Base-by-base conservation (phyloP, 1,140 invertebrate genomes). In the Nautilus pompilius region DNA sequence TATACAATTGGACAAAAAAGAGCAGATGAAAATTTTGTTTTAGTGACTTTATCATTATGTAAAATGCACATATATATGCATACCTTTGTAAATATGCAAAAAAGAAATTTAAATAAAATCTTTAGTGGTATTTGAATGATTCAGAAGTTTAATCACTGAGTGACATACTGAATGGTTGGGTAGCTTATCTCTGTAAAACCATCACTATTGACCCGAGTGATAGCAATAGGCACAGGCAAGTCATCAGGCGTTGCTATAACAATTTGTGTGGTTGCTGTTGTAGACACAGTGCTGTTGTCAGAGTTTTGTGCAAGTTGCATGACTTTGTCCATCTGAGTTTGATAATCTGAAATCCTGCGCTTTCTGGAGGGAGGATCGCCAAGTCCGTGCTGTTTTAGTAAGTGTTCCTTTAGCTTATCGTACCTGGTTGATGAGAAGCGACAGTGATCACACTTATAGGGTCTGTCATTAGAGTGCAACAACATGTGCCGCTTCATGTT, bases 331-430 rank as follows among this genome's bases (percentile, higher is more conserved):
- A 10, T 53, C 3, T 13, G 17, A 5, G 29, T 62, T 17, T 64
- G 60, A 62, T 65, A 69, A 30, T 67, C 65, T n/a, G 56, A 33
- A 10, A 69, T 54, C 22, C 66, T 54, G 20, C 56, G 53, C 49
- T 62, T 69, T 36, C 67, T 70, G 5, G 59, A 66, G 10, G 74
- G 70, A 8, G 60, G 51, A 29, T 70, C 62, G n/a, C 76, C 76
- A 36, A 68, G 60, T 29, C 67, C 67, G 58, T 80, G 78, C 61
- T 71, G 65, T 54, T 77, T 78, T n/a, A 69, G 58, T 32, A 72
- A 55, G 66, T 87, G 86, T 48, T 85, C 84, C 59, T 86, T 86
- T 28, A 87, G 78, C 64, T 87, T 87, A 74, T 87, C 86, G 17
- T 80, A 82, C 5, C 86, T 79, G 66, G 85, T 84, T 22, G 84